These are phyloP conservation scores for Coptotermes formosanus DNA, from an alignment of 1,140 invertebrate genomes.

Conservation along the genomic window DNA sequence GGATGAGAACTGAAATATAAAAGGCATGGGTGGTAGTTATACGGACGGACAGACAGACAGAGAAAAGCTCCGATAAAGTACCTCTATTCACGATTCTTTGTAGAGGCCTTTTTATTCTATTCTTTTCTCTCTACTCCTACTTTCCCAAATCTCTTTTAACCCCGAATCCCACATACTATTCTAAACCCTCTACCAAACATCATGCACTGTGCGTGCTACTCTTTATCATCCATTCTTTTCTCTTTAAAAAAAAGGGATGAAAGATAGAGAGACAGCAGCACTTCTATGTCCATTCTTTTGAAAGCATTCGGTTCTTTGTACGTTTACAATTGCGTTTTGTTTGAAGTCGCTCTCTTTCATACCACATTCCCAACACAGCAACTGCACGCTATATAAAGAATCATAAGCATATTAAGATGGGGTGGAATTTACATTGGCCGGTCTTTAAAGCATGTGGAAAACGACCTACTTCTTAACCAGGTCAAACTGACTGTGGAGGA, in stretches of 20 bases:
- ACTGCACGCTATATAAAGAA: not conserved
- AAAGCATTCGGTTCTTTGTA: constrained; percentile 11
- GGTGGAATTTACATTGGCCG: not conserved
- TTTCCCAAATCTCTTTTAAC: constrained; percentile 11
- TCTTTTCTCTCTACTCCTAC: not conserved
- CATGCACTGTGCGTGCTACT: not conserved
- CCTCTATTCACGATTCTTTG: constrained; percentile 2
- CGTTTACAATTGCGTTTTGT: not conserved
- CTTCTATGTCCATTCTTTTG: constrained; percentile 7
- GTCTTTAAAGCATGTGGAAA: not conserved
- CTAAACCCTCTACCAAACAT: constrained; percentile 4
- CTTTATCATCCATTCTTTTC: not conserved
- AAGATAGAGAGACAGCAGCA: not conserved
- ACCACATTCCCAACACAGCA: not conserved
- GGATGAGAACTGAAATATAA: not conserved
- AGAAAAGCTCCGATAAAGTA: not conserved
- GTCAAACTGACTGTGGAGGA: not conserved
- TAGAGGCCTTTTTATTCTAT: not conserved
- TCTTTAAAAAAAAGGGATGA: not conserved
- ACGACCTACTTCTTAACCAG: not conserved
- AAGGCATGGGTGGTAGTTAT: constrained; percentile 1
- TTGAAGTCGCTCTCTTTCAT: not conserved
- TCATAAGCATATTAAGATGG: not conserved
- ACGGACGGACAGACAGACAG: not conserved
- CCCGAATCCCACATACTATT: not conserved